Evolutionary conservation across 2,113 vertebrate species (phyloP), one percentile per base, ranked within the genome.

Genomic region (Edolisoma coerulescens): DNA sequence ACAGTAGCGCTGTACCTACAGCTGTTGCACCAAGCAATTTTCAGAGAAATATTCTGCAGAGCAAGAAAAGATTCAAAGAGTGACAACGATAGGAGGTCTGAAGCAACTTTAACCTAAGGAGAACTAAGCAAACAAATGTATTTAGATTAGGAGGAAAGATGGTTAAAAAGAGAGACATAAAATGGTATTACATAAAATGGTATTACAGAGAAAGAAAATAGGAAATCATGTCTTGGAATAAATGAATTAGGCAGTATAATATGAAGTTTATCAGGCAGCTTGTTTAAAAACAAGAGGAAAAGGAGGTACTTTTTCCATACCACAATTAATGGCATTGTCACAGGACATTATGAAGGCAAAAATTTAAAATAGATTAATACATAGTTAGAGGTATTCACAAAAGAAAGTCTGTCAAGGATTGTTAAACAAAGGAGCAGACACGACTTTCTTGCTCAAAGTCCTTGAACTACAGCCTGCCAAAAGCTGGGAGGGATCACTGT

Each of bases 271-370:
- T 65, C 59, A 77, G 33, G 35, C 33, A 81, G 45, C 8, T 85
- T 83, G 63, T 39, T 86, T 77, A 69, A 86, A 96, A 94, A 74
- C 68, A 89, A 74, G 71, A 89, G 47, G 83, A 95, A 93, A 95
- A 84, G 47, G 50, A 89, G 71, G 39, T 70, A 67, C n/a, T 92
- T 95, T 77, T 94, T 92, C 83, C 71, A 84, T 33, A 44, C 27
- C 35, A 63, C 30, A 74, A 47, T 81, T 92, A 86, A 89, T 19
- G 47, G 42, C 47, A 63, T 13, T 45, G 42, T 56, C 59, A 81
- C 54, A 52, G 88, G 71, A 84, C n/a, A n/a, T 65, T 80, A 28
- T 42, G 63, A 94, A 61, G 50, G 45, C 45, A 94, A 88, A 91
- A 80, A 33, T 26, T 77, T 80, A 67, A 49, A 93, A 83, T 16